These are phyloP conservation scores for Sycophaga agraensis DNA, from an alignment of 1,140 invertebrate genomes.

Conservation along the genomic window DNA sequence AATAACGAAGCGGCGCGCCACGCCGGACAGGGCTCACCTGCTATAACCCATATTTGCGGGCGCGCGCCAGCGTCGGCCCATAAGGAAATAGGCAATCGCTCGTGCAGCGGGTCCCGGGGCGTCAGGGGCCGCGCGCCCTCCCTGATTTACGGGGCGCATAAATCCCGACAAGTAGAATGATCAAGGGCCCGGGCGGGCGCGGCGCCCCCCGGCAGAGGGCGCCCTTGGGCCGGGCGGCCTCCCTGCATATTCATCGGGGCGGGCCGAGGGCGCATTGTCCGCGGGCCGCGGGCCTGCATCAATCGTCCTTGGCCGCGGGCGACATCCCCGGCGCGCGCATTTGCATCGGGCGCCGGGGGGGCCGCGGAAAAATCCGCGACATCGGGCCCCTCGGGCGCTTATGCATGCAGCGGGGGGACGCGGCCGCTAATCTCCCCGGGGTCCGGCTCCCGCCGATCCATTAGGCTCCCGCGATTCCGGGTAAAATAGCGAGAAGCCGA, in stretches of 20 bases:
- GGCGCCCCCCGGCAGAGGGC: neutral
- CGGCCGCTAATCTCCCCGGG: too few species aligned
- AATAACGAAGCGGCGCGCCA: too few species aligned
- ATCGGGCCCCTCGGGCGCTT: too few species aligned
- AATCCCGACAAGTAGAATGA: too few species aligned
- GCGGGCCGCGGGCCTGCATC: neutral
- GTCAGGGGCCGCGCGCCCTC: too few species aligned
- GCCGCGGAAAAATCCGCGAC: neutral
- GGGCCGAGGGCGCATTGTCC: neutral
- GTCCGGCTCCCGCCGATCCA: neutral
- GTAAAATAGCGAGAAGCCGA: conserved; percentile 26
- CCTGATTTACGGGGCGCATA: too few species aligned
- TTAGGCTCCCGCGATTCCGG: conserved; percentile 18
- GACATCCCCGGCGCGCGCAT: neutral
- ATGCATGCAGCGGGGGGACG: neutral
- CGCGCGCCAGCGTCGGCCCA: too few species aligned
- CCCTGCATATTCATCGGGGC: neutral
- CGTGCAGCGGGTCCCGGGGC: too few species aligned
- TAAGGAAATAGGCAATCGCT: too few species aligned
- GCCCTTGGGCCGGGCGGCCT: neutral
- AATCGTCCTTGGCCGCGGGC: neutral
- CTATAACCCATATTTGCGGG: too few species aligned
- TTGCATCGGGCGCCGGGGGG: neutral
- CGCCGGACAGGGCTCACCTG: too few species aligned
- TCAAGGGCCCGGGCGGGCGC: too few species aligned